Percentiles rank a stretch among this genome's conserved stretches.
Conservation (phyloP, 2,888 invertebrate species). For the Drosophila leonis region DNA sequence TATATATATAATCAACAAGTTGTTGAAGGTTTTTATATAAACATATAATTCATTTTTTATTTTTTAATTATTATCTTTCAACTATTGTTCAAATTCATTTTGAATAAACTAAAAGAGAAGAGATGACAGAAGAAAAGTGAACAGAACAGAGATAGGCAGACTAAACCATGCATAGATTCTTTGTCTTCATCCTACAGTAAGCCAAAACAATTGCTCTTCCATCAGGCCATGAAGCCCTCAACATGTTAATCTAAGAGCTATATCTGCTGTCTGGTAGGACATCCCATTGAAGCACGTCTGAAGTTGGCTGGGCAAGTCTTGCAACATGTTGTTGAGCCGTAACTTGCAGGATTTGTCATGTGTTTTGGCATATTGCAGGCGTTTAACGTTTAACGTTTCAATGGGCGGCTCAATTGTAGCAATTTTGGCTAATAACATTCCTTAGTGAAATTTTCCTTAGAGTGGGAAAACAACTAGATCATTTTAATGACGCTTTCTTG, state of each 20-base stretch:
- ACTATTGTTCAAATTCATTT: too few relatives aligned
- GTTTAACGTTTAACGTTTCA: too few relatives aligned
- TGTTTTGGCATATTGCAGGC: background rate
- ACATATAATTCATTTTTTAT: too few relatives aligned
- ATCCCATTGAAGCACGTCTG: background rate
- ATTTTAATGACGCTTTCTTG: background rate
- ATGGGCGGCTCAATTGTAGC: background rate
- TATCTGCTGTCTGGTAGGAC: background rate
- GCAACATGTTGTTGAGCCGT: background rate
- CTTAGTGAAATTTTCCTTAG: background rate
- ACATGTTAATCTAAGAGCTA: background rate
- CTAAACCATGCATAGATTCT: background rate
- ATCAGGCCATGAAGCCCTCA: background rate
- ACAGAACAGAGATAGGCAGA: background rate
- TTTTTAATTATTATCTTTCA: too few relatives aligned
- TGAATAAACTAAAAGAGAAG: too few relatives aligned
- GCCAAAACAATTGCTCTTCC: background rate
- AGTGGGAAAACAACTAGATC: background rate
- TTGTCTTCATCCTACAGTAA: background rate
- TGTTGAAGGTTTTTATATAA: too few relatives aligned
- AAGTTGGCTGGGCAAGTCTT: background rate
- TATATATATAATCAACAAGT: too few relatives aligned
- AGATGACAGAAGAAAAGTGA: background rate
- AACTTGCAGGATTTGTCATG: background rate
- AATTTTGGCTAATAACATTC: background rate